Evolutionary conservation across 1,140 invertebrate species (phyloP).

Genomic region (Ostrea denselamellosa): DNA sequence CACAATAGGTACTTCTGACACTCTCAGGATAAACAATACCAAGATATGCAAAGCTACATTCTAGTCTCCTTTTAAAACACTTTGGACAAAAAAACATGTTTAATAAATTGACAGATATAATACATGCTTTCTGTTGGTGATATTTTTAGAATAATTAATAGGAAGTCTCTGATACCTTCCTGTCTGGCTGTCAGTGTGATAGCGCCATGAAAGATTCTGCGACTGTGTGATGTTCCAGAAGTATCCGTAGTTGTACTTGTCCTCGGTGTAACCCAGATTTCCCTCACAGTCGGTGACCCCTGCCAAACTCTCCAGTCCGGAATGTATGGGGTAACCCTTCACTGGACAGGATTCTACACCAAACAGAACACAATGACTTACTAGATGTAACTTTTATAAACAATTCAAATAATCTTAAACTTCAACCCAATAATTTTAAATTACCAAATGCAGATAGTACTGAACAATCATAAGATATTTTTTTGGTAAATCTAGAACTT

Average conservation of each 20-base stretch:
- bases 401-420: no score
- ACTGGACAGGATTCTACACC: conserved; percentile 41
- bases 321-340: conserved; percentile 45
- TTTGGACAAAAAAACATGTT: neutral
- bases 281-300: conserved; percentile 60
- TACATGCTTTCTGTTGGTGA: neutral
- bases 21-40: neutral
- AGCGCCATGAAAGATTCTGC: conserved; percentile 64
- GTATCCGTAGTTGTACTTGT: conserved; percentile 62
- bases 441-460: no score
- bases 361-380: neutral
- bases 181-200: conserved; percentile 58
- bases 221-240: conserved; percentile 59
- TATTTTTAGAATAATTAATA: neutral
- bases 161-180: conserved; percentile 53
- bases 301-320: conserved; percentile 37
- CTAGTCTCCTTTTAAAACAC: neutral
- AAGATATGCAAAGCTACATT: neutral
- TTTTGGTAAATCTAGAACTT: neutral
- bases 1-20: neutral
- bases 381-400: no score
- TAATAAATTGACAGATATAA: neutral
- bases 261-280: conserved; percentile 62
- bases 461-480: no score
- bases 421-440: no score